Evolutionary conservation across 2,113 vertebrate genomes (phyloP), one percentile per base, ranked within the genome.

Genomic region (Lasiurus cinereus): DNA sequence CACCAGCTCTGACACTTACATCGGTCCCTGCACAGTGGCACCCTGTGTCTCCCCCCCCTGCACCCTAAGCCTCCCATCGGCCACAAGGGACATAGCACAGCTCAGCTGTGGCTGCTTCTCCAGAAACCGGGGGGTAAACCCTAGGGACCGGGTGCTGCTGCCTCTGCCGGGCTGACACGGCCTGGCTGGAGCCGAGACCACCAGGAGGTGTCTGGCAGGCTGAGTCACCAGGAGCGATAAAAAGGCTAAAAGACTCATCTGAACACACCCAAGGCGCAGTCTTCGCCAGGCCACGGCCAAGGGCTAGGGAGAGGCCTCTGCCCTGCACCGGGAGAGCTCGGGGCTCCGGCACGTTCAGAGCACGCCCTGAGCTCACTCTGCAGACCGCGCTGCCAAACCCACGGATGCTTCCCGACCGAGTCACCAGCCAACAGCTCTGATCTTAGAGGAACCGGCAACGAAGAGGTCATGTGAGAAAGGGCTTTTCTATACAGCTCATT

Each of bases 401-500:
- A 90, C 4, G 19, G 79, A 91, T 78, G 31, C 18, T 95, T 92
- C 64, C 29, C 78, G 85, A 43, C 36, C 72, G 91, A 52, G 31
- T 39, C n/a, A 82, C 66, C 64, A 39, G 36, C 31, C 19, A 90
- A 87, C 2, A 74, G 59, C 59, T 62, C 33, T 84, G 77, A 77
- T 78, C 54, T 77, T 83, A 87, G 31, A 76, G 52, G 19, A 78
- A 95, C 84, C 92, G 39, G 56, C 59, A 54, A 48, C 31, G 52
- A 62, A 59, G 84, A 96, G 8, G 46, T 73, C 27, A 67, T 29
- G 50, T 93, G 46, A 90, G 43, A 93, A 94, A 27, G 31, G 19
- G 27, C 83, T 83, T 79, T 83, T 84, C n/a, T 52, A 10, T 43
- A 14, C 12, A 70, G 18, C 29, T 80, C 85, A 74, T 83, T 84